These are phyloP conservation scores for Cephalophus harveyi DNA, from an alignment of 2,113 vertebrate species.

Conservation along the genomic window DNA sequence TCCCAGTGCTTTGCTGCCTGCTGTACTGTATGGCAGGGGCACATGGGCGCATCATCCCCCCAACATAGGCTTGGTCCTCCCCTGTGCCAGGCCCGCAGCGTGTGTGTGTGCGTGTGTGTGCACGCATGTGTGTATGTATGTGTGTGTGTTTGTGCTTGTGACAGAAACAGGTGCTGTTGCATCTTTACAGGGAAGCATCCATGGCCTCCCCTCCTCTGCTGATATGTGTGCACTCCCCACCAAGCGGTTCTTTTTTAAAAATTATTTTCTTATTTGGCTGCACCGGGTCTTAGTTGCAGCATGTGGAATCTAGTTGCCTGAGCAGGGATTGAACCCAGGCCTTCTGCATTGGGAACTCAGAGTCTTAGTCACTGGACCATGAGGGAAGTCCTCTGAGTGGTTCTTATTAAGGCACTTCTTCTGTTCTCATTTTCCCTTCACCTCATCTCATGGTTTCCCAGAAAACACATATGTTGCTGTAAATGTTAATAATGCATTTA, in stretches of 20 bases:
- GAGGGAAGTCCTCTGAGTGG: not conserved
- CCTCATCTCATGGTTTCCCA: not conserved
- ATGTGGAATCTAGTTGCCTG: not conserved
- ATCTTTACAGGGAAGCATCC: not conserved
- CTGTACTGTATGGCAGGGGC: not conserved
- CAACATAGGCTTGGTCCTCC: not conserved
- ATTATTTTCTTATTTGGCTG: not conserved
- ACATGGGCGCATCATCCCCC: accelerated
- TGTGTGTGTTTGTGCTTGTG: accelerated
- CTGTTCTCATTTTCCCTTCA: not conserved
- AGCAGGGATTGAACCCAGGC: not conserved
- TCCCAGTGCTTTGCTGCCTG: no score
- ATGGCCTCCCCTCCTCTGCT: not conserved
- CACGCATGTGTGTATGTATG: accelerated
- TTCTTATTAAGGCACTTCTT: not conserved
- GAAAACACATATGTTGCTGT: not conserved
- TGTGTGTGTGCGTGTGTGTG: accelerated
- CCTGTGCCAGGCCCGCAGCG: not conserved
- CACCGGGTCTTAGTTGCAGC: not conserved
- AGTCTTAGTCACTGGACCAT: not conserved
- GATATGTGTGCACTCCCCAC: accelerated
- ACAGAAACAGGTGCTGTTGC: no score
- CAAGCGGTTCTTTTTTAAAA: not conserved
- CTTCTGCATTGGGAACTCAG: not conserved
- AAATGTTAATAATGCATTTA: accelerated